Base-by-base conservation (phyloP, 2,888 invertebrate genomes). In the Parnassius mnemosyne region DNA sequence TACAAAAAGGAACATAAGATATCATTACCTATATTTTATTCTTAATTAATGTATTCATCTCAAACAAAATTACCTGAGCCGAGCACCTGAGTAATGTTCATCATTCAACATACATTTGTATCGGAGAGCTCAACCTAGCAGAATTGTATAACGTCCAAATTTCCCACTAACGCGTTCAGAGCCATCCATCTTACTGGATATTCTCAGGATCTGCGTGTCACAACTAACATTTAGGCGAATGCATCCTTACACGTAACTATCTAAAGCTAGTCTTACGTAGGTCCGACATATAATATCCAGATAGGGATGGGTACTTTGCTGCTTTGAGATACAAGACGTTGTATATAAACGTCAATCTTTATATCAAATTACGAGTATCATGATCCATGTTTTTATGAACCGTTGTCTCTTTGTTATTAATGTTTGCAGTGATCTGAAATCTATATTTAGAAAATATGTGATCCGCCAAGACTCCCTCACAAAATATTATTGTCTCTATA, bases 91-190 rank as follows among this genome's bases (percentile, higher is more conserved):
- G 71, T 75, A 71, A 77, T 77, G 78, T 75, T 71, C 71, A 78
- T 80, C 83, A 79, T 81, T 79, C 84, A 83, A 80, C 80, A 80
- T 73, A 74, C 59, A 55, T 63, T 57, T 63, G 63, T 63, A 63
- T 63, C 76, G 76, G 75, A 75, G 69, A 67, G 76, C 71, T 75
- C 76, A 76, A 68, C 61, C 64, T 25, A 41, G 49, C 60, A 69
- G 71, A 42, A 50, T 25, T 59, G 63, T 50, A 65, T 64, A 55
- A 63, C 60, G 66, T 66, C 69, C 66, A 66, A 69, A 68, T 65
- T 65, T 54, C 55, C 20, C 44, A 20, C 62, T 53, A 34, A 53
- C 65, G 61, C 60, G 61, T 59, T 50, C 58, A 16, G 60, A 66
- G 61, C 66, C 67, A 71, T 71, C 69, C 65, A 71, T 71, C 71